Base-by-base conservation (phyloP, 2,113 vertebrate species). In the Syngnathus floridae region DNA sequence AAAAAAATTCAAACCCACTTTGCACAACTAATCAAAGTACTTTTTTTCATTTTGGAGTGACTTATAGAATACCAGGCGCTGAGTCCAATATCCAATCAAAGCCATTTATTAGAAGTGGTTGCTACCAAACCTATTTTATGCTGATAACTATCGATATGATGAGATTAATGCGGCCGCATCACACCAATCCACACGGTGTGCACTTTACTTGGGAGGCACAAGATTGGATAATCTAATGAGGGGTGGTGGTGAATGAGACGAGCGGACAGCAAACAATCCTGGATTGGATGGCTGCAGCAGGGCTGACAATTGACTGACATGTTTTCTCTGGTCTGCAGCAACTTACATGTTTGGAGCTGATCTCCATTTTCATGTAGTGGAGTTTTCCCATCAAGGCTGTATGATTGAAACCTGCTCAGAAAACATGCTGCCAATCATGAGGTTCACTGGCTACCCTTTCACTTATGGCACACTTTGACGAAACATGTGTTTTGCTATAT, bases 111-210 rank as follows among this genome's bases (percentile, higher is more conserved):
- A 78, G 76, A 73, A 55, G 71, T 40, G 64, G 86, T 88, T 91
- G 86, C 89, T 78, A 89, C 87, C 68, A 71, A 84, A 78, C 71
- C 80, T 87, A 78, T 64, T 70, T 64, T 65, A 74, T 59, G 65
- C 74, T 84, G 75, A 71, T 84, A 70, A 75, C 62, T 46, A 40
- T 56, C 78, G 82, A 83, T 52, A 64, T 78, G 75, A 79, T 77
- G 82, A 78, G 76, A 83, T 84, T 84, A 81, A 70, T 66, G 70
- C 71, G 67, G 79, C 61, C 72, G 55, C 61, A 61, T 78, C 66
- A 67, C 70, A 68, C 73, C 74, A 77, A 75, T 79, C 63, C 76
- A 78, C 81, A 84, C 75, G 71, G 14, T 45, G 43, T 45, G 43
- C 43, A 5, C 43, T 46, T 46, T 84, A 88, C 79, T 85, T 76